These are phyloP conservation scores for Cryptus armator DNA, from an alignment of 2,888 invertebrate genomes.

Conservation along the genomic window DNA sequence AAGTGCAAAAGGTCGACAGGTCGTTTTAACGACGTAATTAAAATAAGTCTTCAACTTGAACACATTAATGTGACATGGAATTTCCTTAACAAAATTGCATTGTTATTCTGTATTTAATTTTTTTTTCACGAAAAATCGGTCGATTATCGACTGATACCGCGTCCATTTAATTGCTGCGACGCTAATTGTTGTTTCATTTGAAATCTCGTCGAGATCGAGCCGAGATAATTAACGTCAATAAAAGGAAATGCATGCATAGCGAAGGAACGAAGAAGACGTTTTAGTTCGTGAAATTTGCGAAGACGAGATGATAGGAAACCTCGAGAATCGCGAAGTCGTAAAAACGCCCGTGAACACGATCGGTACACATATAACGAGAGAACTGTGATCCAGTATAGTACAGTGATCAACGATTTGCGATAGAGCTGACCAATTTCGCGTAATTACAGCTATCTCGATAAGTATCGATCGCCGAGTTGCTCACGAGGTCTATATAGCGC, in stretches of 20 bases:
- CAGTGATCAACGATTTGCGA: constrained; percentile 50
- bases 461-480: constrained; percentile 65
- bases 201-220: background rate
- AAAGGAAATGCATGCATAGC: constrained; percentile 15
- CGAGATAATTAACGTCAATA: constrained; percentile 38
- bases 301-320: constrained; percentile 11
- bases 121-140: too few species aligned
- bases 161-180: constrained; percentile 22
- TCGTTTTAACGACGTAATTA: constrained; percentile 12
- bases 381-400: constrained; percentile 12
- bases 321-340: constrained; percentile 19
- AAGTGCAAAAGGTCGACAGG: constrained; percentile 46
- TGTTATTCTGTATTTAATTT: too few species aligned
- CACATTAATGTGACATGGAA: background rate
- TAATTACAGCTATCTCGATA: constrained; percentile 70
- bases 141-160: background rate
- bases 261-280: background rate
- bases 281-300: constrained; percentile 8
- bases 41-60: background rate
- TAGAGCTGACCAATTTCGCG: constrained; percentile 68
- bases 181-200: constrained; percentile 19
- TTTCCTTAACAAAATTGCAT: background rate
- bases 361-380: background rate
- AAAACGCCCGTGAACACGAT: background rate
- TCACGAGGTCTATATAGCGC: constrained; percentile 52